A percentile compares a stretch with the other conserved stretches of the same genome.
Conservation (phyloP, 1,140 invertebrate genomes). For the Drosophila lowei region DNA sequence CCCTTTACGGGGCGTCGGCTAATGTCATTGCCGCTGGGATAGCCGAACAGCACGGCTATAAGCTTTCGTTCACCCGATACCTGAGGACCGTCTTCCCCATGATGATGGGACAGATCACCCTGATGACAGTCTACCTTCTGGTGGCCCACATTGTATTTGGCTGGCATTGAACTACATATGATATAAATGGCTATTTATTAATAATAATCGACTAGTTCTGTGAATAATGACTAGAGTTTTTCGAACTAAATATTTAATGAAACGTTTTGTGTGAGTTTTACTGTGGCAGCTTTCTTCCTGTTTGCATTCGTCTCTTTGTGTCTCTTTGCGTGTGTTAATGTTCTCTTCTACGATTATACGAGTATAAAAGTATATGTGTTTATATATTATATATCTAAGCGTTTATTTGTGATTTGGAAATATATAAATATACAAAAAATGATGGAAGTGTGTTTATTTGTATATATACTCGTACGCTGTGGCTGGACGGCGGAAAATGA, state of each 20-base stretch:
- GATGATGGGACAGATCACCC: conserved; percentile 87
- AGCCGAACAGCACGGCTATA: conserved; percentile 92
- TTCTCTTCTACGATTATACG: neutral
- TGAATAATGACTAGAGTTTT: neutral
- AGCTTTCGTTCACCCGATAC: conserved; percentile 86
- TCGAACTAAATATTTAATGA: conserved; percentile 1
- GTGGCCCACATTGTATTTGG: conserved; percentile 87
- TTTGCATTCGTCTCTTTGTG: conserved; percentile 33
- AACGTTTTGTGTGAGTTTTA: conserved; percentile 8
- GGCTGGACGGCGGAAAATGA: conserved; percentile 10
- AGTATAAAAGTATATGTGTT: neutral
- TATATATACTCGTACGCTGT: conserved; percentile 9
- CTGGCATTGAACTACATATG: conserved; percentile 84
- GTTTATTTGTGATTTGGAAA: conserved; percentile 17
- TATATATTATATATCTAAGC: conserved; percentile 9
- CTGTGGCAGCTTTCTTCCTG: conserved; percentile 4
- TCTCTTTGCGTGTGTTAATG: conserved; percentile 15
- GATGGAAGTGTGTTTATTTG: conserved; percentile 9
- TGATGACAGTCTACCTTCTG: conserved; percentile 88
- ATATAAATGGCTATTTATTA: too few relatives aligned
- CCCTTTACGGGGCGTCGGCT: conserved; percentile 91
- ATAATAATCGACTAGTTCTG: too few relatives aligned
- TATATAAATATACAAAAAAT: conserved; percentile 18
- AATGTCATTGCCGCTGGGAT: conserved; percentile 93
- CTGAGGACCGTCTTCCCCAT: conserved; percentile 89